phyloP scores from a whole-genome alignment of 2,888 invertebrate species.

The Aspidiotus rigidus region DNA sequence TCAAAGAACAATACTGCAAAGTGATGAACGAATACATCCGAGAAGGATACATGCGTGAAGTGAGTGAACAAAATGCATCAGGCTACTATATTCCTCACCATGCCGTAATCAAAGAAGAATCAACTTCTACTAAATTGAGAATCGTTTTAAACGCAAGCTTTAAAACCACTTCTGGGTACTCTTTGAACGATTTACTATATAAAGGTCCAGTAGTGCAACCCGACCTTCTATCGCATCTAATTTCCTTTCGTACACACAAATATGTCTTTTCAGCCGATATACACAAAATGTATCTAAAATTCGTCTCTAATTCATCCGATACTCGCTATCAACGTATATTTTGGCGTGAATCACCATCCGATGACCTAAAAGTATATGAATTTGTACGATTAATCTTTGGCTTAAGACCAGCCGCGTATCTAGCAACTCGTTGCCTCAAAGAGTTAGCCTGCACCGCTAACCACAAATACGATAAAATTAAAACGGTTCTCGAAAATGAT shows the following conservation, averaged over 20 bases:
- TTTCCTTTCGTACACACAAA: background rate
- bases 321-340: too few species aligned
- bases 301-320: too few species aligned
- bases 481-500: too few species aligned
- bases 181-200: conserved; percentile 5
- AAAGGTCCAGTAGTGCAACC: conserved; percentile 8
- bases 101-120: background rate
- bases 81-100: conserved; percentile 14
- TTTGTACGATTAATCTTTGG: background rate
- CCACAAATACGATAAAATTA: too few species aligned
- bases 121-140: conserved; percentile 1
- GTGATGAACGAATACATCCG: background rate
- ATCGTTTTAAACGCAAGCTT: conserved; percentile 13
- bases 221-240: background rate
- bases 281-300: too few species aligned
- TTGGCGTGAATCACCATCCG: too few species aligned
- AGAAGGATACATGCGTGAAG: background rate
- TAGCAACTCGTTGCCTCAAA: too few species aligned
- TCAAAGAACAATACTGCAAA: background rate
- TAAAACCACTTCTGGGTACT: background rate
- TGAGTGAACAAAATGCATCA: background rate
- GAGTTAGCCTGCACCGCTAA: too few species aligned
- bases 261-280: too few species aligned
- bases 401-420: background rate
- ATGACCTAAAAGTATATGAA: conserved; percentile 6